Percentiles rank a stretch among this genome's conserved stretches.
These are phyloP conservation scores for Esperia sulphurella DNA, from an alignment of 2,888 invertebrate species.

Conservation along the genomic window DNA sequence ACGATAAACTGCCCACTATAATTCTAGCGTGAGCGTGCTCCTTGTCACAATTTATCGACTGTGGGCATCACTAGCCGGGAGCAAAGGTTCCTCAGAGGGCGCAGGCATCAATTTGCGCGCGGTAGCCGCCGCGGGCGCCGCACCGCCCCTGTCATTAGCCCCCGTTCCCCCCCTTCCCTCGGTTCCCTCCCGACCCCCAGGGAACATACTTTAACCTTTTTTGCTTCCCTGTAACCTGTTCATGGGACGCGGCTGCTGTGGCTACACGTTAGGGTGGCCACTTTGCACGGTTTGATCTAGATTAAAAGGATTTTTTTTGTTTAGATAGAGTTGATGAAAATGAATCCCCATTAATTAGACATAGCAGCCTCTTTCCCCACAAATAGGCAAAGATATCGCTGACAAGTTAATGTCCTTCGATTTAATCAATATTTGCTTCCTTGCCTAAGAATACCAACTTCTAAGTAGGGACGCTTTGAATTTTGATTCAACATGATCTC, in stretches of 20 bases:
- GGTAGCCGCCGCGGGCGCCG: constrained; percentile 76
- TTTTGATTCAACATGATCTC: too few relatives aligned
- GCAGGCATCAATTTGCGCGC: constrained; percentile 75
- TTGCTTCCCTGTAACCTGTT: constrained; percentile 76
- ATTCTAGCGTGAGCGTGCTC: constrained; percentile 42
- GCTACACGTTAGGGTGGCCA: constrained; percentile 22
- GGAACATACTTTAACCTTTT: constrained; percentile 77
- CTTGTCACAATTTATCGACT: constrained; percentile 66
- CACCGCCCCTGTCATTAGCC: constrained; percentile 76
- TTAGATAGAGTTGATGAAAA: too few relatives aligned
- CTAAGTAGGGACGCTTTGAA: too few relatives aligned
- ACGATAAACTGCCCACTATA: constrained; percentile 37
- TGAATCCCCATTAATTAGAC: too few relatives aligned
- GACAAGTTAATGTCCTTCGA: too few relatives aligned
- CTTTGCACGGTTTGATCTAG: background rate
- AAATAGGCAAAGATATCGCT: too few relatives aligned
- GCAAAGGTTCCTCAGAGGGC: constrained; percentile 57
- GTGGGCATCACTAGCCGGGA: constrained; percentile 74
- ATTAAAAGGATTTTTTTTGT: too few relatives aligned
- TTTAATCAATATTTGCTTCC: too few relatives aligned
- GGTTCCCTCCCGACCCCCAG: constrained; percentile 23
- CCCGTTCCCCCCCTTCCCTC: constrained; percentile 22
- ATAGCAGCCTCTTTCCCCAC: too few relatives aligned
- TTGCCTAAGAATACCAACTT: too few relatives aligned
- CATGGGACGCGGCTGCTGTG: constrained; percentile 64